Evolutionary conservation across 2,888 invertebrate species (phyloP).

Genomic region (Lasiommata megera): DNA sequence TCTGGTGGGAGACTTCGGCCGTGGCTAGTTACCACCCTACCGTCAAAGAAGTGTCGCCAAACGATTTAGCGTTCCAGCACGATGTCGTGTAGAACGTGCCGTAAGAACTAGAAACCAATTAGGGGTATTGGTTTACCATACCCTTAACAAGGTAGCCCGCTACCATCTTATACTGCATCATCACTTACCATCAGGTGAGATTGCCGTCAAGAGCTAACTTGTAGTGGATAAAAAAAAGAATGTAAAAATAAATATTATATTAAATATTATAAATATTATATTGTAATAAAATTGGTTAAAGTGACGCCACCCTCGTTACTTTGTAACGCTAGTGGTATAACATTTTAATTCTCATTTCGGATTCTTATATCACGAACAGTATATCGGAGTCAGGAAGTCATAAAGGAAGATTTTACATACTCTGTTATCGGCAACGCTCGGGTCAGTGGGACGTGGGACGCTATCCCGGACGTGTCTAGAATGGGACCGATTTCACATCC

Average conservation of each 20-base stretch:
- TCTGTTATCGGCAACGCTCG: conserved; percentile 19
- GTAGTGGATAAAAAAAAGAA: background rate
- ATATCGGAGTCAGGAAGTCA: background rate
- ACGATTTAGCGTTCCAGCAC: too few species aligned
- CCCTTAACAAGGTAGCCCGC: too few species aligned
- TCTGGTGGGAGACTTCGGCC: too few species aligned
- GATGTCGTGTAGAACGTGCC: too few species aligned
- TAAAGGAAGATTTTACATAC: conserved; percentile 20
- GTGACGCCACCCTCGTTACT: too few species aligned
- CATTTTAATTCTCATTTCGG: background rate
- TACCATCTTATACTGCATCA: background rate
- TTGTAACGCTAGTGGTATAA: background rate
- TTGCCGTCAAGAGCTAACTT: background rate
- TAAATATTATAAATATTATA: too few species aligned
- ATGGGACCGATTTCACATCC: conserved; percentile 18
- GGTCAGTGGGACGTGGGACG: conserved; percentile 20
- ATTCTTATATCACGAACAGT: conserved; percentile 9
- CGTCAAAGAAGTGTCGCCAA: too few species aligned
- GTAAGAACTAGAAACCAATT: too few species aligned
- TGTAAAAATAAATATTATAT: too few species aligned
- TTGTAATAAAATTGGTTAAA: too few species aligned
- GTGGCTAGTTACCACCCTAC: too few species aligned
- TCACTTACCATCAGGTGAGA: background rate
- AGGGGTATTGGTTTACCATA: too few species aligned
- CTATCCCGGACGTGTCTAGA: conserved; percentile 23